Percentiles rank a stretch among this genome's conserved stretches.
phyloP scores from a whole-genome alignment of 2,797 vertebrate species.

The Sciurus vulgaris region DNA sequence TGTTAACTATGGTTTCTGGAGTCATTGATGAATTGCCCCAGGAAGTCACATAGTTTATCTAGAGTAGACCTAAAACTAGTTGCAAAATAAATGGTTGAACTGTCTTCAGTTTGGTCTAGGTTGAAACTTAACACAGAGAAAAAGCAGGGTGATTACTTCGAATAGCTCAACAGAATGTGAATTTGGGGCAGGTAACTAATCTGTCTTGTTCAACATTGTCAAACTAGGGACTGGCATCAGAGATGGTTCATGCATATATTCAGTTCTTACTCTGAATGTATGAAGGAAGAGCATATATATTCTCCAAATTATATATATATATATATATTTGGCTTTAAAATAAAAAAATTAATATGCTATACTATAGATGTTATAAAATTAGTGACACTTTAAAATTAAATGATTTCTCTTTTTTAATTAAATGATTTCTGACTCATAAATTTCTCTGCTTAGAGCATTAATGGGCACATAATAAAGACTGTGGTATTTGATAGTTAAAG shows the following conservation, averaged over 20 bases:
- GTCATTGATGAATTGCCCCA: not conserved
- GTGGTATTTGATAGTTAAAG: not conserved
- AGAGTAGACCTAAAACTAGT: not conserved
- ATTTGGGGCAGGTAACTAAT: not conserved
- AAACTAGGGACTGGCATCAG: not conserved
- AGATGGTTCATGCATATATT: not conserved
- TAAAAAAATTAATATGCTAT: not conserved
- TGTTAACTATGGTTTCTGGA: not conserved
- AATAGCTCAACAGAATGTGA: not conserved
- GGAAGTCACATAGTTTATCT: not conserved
- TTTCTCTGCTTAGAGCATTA: conserved; percentile 16
- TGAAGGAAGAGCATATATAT: not conserved
- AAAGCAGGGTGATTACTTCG: not conserved
- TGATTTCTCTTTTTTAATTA: conserved; percentile 49
- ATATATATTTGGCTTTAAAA: not conserved
- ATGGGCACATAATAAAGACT: not conserved
- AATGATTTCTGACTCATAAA: conserved; percentile 46
- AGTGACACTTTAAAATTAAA: conserved; percentile 32
- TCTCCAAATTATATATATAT: conserved; percentile 4
- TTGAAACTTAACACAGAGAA: not conserved
- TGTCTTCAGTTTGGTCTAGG: not conserved
- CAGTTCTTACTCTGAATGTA: not conserved
- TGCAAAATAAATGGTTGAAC: not conserved
- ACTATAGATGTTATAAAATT: conserved; percentile 17
- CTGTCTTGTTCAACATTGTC: not conserved